Percentiles rank a stretch among this genome's conserved stretches.
Evolutionary conservation across 2,797 vertebrate genomes (phyloP).

Genomic region (Oreonectes daqikongensis): DNA sequence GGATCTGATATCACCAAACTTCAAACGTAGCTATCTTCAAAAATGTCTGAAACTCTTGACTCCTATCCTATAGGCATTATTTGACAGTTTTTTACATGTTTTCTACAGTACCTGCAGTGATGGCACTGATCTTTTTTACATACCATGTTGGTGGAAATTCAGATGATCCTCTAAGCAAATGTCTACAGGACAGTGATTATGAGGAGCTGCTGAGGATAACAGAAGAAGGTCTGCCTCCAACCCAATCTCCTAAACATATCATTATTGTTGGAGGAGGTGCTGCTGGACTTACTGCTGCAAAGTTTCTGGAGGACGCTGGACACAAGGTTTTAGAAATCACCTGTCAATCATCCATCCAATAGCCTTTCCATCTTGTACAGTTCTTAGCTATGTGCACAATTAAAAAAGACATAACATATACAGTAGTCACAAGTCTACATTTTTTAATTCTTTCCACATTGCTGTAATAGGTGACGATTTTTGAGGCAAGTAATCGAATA

Average conservation of each 20-base stretch:
- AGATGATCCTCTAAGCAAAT: constrained; percentile 74
- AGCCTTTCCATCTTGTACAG: neutral
- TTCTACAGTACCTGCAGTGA: constrained; percentile 65
- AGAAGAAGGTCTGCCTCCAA: constrained; percentile 74
- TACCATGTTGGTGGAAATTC: constrained; percentile 56
- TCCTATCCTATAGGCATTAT: no score
- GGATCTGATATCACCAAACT: no score
- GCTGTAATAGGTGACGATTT: constrained; percentile 76
- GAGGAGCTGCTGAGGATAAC: constrained; percentile 74
- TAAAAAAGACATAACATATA: no score
- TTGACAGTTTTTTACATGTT: neutral
- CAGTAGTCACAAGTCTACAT: neutral
- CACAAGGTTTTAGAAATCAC: constrained; percentile 70
- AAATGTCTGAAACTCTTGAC: no score
- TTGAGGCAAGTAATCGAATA: constrained; percentile 79
- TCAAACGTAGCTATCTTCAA: no score
- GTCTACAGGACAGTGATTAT: constrained; percentile 81
- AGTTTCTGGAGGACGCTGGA: constrained; percentile 76
- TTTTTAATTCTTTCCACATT: neutral
- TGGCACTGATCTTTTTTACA: constrained; percentile 61
- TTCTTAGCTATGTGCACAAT: neutral
- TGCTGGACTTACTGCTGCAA: constrained; percentile 79
- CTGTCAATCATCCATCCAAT: neutral
- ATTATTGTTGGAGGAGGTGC: constrained; percentile 76
- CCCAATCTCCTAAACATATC: constrained; percentile 67